phyloP scores from a whole-genome alignment of 2,888 invertebrate genomes.

The Autographa gamma region DNA sequence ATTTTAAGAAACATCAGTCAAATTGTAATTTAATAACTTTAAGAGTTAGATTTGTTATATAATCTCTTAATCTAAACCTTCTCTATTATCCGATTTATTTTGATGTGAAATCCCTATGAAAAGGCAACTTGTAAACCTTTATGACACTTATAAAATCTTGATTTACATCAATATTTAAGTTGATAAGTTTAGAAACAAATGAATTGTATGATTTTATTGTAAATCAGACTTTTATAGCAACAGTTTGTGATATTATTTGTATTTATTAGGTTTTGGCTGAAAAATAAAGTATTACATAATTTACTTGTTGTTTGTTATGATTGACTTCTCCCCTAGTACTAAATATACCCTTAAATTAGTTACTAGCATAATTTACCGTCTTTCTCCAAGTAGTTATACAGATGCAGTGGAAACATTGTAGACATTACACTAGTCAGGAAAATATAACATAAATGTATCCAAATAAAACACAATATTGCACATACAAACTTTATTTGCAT shows the following conservation, averaged over 20 bases:
- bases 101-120: not conserved
- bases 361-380: not conserved
- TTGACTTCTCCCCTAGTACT: not conserved
- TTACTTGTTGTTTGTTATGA: slow-evolving; percentile 19
- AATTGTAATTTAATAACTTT: not conserved
- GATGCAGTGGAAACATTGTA: no score
- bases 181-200: not conserved
- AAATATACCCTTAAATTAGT: not conserved
- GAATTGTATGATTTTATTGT: not conserved
- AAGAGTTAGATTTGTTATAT: not conserved
- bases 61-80: not conserved
- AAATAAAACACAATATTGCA: slow-evolving; percentile 61
- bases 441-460: not conserved
- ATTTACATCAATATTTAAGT: not conserved
- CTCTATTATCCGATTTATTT: not conserved
- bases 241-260: slow-evolving; percentile 63
- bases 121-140: not conserved
- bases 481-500: slow-evolving; percentile 80
- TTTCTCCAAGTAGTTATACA: not conserved
- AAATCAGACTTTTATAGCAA: slow-evolving; percentile 10
- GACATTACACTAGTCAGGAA: no score
- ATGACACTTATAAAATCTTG: not conserved
- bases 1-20: no score
- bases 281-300: slow-evolving; percentile 61
- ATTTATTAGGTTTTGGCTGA: slow-evolving; percentile 52